phyloP scores from a whole-genome alignment of 2,888 invertebrate species.

The Parochlus steinenii region DNA sequence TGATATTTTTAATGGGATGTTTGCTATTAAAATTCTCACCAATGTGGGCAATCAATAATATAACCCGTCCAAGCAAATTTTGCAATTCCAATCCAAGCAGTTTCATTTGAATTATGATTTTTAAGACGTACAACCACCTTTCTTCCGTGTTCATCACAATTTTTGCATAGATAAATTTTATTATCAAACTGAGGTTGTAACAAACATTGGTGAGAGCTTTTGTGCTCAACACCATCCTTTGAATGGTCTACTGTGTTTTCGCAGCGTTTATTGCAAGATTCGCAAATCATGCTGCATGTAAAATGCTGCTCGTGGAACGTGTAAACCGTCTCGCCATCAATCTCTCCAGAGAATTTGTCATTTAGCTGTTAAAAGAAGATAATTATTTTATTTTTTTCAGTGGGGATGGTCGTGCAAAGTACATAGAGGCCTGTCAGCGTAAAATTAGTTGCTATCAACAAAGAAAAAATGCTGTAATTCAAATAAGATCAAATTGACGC shows the following conservation, averaged over 20 bases:
- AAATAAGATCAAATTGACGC: no score
- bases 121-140: no score
- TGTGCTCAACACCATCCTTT: constrained; percentile 41
- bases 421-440: no score
- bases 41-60: constrained; percentile 57
- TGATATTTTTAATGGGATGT: constrained; percentile 34
- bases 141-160: constrained; percentile 40
- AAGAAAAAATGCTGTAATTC: no score
- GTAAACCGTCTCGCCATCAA: constrained; percentile 40
- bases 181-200: constrained; percentile 65
- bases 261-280: constrained; percentile 48
- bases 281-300: constrained; percentile 53
- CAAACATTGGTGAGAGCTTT: constrained; percentile 28
- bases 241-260: constrained; percentile 49
- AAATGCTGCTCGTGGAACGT: constrained; percentile 66
- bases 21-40: no score
- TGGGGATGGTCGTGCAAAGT: not conserved
- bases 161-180: constrained; percentile 44
- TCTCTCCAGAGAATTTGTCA: constrained; percentile 54
- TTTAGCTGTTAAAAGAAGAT: constrained; percentile 39
- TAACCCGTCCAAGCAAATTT: constrained; percentile 66
- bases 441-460: no score
- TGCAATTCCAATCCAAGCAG: constrained; percentile 49
- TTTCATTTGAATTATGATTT: constrained; percentile 24
- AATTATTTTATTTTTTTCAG: constrained; percentile 1